Evolutionary conservation across 2,888 invertebrate species (phyloP).

Genomic region (Parapristionchus giblindavisi): DNA sequence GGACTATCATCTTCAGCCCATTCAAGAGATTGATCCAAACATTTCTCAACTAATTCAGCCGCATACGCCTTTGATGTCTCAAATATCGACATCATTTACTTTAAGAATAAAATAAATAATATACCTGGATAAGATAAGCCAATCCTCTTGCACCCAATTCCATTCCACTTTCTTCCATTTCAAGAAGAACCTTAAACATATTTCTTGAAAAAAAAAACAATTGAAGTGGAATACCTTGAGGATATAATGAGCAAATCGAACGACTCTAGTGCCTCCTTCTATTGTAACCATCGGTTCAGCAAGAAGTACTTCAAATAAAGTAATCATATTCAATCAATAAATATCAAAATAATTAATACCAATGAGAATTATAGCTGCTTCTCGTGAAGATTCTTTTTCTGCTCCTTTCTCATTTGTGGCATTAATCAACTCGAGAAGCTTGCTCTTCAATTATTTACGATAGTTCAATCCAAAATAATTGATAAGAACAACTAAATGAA

Average conservation of each 20-base stretch:
- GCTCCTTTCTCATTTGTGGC: constrained; percentile 7
- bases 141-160: constrained; percentile 94
- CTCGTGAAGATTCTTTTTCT: constrained; percentile 31
- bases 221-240: constrained; percentile 44
- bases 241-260: constrained; percentile 50
- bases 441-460: constrained; percentile 42
- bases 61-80: constrained; percentile 83
- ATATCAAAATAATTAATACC: too few relatives aligned
- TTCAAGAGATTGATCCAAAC: constrained; percentile 93
- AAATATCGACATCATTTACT: neutral
- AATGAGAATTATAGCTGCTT: constrained; percentile 55
- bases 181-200: constrained; percentile 72
- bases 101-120: neutral
- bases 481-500: neutral
- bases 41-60: constrained; percentile 96
- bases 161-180: constrained; percentile 78
- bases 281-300: constrained; percentile 45
- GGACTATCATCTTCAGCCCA: constrained; percentile 87
- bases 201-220: neutral
- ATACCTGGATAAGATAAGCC: constrained; percentile 83
- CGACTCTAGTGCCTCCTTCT: constrained; percentile 42
- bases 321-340: neutral
- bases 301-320: constrained; percentile 47
- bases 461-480: neutral
- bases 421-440: constrained; percentile 43